Base-by-base conservation (phyloP, 2,888 invertebrate genomes). In the Leucania comma region DNA sequence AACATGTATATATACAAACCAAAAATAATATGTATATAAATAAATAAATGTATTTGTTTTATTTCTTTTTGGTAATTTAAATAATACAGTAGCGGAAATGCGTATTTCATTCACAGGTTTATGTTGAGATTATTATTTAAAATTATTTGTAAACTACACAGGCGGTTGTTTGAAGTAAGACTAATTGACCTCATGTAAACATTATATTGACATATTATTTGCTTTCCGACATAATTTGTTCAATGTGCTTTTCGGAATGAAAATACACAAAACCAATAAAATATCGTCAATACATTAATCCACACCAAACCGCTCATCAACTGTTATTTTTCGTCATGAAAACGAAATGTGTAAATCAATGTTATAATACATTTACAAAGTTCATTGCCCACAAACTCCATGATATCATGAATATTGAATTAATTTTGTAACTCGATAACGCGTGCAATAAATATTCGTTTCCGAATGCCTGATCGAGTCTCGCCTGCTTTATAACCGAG, bases 351-450 rank as follows among this genome's bases (percentile, higher is more conserved):
- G 35, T 48, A 35, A 75, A 53, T 58, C 32, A 75, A 51, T 35
- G 50, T 20, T 32, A 46, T 24, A 24, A 48, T 59, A 53, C 20
- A 70, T 57, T 51, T n/a, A 48, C 42, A 50, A 60, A 70, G 20
- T 63, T 57, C 24, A 1, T 57, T 14, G 42, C 22, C 65, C 68
- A 26, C 63, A 76, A 68, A 69, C 35, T 67, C 61, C 54, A 50
- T 69, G 69, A 72, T 66, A 75, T 42, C 70, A 68, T 54, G 42
- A 82, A 82, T 76, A 72, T 80, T 80, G 62, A 82, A 82, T 81
- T 81, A 81, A 81, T 82, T 75, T 80, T 58, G 76, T 69, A 64
- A 82, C 76, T 73, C 80, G 80, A 81, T 82, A 80, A 76, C 80
- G 53, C 54, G 54, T 64, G 68, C 54, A 80, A 81, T 81, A 81